These are phyloP conservation scores for Psix sp. DNA, from an alignment of 1,140 invertebrate species.

Conservation along the genomic window DNA sequence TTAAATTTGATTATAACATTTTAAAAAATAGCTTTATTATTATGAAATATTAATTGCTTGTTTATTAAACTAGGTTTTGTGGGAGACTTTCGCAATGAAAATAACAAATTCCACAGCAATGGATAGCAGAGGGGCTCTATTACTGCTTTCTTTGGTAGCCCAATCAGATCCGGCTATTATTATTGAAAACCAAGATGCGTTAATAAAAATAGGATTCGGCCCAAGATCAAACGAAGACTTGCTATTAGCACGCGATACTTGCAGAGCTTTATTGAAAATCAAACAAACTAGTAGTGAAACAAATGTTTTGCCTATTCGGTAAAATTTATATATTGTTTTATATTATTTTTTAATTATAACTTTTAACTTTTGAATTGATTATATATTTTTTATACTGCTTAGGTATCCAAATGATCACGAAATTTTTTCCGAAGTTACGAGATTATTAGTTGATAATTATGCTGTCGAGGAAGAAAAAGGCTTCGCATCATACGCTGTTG, in stretches of 20 bases:
- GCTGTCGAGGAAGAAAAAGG: slow-evolving; percentile 70
- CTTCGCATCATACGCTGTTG: slow-evolving; percentile 79
- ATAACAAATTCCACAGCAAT: slow-evolving; percentile 82
- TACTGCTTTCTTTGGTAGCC: slow-evolving; percentile 86
- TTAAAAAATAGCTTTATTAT: too few species aligned
- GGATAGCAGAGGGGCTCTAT: slow-evolving; percentile 83
- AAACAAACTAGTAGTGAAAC: slow-evolving; percentile 61
- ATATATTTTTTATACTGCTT: slow-evolving; percentile 8
- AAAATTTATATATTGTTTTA: slow-evolving; percentile 19
- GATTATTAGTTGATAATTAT: slow-evolving; percentile 77
- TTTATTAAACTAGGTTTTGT: slow-evolving; percentile 86
- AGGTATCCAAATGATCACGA: slow-evolving; percentile 78
- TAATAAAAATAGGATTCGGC: slow-evolving; percentile 79
- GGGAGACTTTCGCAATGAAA: slow-evolving; percentile 88
- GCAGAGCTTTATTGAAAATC: slow-evolving; percentile 79
- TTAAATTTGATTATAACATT: too few species aligned
- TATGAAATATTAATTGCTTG: too few species aligned
- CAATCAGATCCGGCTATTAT: slow-evolving; percentile 78
- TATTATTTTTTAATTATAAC: not conserved
- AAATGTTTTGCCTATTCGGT: slow-evolving; percentile 63
- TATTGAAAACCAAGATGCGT: slow-evolving; percentile 79
- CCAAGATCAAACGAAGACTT: slow-evolving; percentile 76
- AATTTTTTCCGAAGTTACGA: slow-evolving; percentile 77
- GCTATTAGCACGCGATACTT: slow-evolving; percentile 79
- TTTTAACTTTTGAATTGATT: slow-evolving; percentile 2